phyloP scores from a whole-genome alignment of 2,888 invertebrate genomes.

The Clanis bilineata region DNA sequence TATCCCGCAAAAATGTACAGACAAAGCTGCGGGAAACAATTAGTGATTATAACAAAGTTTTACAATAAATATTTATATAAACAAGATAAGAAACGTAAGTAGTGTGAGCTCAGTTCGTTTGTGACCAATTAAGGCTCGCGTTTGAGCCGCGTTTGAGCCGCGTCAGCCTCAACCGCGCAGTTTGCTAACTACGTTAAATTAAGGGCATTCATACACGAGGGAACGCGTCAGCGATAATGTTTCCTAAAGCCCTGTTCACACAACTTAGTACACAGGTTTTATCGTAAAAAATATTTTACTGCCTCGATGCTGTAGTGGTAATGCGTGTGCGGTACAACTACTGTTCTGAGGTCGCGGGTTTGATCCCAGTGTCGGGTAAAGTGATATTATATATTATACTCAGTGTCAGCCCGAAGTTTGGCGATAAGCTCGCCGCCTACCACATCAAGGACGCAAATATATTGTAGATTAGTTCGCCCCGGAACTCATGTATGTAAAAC shows the following conservation, averaged over 20 bases:
- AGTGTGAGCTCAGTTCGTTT: constrained; percentile 11
- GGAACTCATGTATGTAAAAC: too few species aligned
- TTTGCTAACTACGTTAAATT: constrained; percentile 35
- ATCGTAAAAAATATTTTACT: background rate
- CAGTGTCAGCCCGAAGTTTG: too few species aligned
- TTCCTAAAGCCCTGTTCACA: background rate
- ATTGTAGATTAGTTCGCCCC: too few species aligned
- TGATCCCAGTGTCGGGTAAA: too few species aligned
- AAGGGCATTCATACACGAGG: constrained; percentile 30
- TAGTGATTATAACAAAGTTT: too few species aligned
- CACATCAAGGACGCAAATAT: too few species aligned
- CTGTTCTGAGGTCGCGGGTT: too few species aligned
- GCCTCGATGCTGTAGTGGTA: background rate
- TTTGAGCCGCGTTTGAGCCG: constrained; percentile 24
- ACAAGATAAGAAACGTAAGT: constrained; percentile 2
- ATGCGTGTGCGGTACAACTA: background rate
- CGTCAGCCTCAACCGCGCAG: constrained; percentile 33
- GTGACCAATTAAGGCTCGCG: constrained; percentile 28
- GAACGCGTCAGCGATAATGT: constrained; percentile 22
- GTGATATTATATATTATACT: too few species aligned
- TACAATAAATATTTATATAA: background rate
- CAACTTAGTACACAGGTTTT: background rate
- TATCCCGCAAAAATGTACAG: too few species aligned
- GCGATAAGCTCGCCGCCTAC: too few species aligned
- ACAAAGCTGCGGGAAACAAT: too few species aligned